Evolutionary conservation across 2,888 invertebrate species (phyloP).

Genomic region (Athalia circularis): DNA sequence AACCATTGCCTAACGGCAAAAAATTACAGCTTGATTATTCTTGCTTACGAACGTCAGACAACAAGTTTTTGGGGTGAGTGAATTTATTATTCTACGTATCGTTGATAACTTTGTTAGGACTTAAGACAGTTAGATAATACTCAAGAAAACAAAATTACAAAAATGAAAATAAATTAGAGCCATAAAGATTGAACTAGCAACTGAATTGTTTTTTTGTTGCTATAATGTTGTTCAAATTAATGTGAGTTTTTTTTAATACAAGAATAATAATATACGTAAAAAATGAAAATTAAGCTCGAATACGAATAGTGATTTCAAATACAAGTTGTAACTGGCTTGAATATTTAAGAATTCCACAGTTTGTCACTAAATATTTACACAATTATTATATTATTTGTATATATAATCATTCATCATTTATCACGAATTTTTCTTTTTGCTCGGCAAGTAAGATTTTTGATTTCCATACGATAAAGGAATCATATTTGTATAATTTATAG

Average conservation of each 20-base stretch:
- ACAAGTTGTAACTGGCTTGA: background rate
- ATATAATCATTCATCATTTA: slow-evolving; percentile 6
- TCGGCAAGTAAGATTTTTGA: background rate
- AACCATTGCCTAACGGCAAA: background rate
- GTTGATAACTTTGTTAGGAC: background rate
- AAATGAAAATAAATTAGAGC: background rate
- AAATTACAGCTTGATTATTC: background rate
- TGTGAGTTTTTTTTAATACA: too few species aligned
- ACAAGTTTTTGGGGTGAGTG: background rate
- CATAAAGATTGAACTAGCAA: background rate
- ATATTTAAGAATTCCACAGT: slow-evolving; percentile 11
- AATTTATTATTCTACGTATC: slow-evolving; percentile 1
- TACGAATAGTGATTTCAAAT: background rate
- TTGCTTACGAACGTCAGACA: too few species aligned
- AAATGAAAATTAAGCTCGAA: background rate
- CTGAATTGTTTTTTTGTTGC: too few species aligned
- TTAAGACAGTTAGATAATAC: background rate
- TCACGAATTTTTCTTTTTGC: background rate
- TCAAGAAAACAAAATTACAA: background rate
- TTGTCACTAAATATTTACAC: slow-evolving; percentile 22
- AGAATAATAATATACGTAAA: background rate
- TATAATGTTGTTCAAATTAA: too few species aligned
- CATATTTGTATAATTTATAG: background rate
- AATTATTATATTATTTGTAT: slow-evolving; percentile 6
- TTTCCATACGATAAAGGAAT: background rate